These are phyloP conservation scores for Garrulus glandarius DNA, from an alignment of 2,797 vertebrate species.

Conservation along the genomic window DNA sequence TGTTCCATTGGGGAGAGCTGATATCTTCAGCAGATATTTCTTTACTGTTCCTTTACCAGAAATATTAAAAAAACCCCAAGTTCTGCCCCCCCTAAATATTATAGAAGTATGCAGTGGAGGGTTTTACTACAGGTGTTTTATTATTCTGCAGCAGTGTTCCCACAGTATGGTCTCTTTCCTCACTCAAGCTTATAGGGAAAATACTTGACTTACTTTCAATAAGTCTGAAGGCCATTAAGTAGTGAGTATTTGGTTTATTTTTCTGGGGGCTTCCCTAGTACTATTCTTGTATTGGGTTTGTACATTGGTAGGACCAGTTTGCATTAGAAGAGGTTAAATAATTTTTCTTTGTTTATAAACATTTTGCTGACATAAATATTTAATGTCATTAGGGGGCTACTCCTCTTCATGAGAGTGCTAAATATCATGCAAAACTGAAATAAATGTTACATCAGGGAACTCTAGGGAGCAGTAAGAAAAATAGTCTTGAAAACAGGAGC, in stretches of 20 bases:
- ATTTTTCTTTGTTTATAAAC: slow-evolving; percentile 1
- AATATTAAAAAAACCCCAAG: neutral
- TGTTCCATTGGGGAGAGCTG: neutral
- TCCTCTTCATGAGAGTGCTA: neutral
- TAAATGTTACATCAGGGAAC: neutral
- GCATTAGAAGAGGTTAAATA: neutral
- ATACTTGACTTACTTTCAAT: neutral
- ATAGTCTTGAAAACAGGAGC: neutral
- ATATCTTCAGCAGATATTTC: neutral
- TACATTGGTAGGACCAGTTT: neutral
- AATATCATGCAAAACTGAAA: slow-evolving; percentile 10
- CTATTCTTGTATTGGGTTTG: neutral
- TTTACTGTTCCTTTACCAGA: neutral
- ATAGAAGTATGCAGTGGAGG: neutral
- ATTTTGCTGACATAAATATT: neutral
- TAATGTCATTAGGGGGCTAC: neutral
- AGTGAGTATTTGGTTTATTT: neutral
- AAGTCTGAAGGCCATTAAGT: neutral
- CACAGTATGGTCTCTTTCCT: neutral
- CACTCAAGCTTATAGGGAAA: neutral
- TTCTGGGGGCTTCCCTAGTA: neutral
- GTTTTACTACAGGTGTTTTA: neutral
- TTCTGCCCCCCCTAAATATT: neutral
- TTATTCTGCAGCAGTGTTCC: neutral
- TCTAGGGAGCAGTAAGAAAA: neutral